These are phyloP conservation scores for Scomber japonicus DNA, from an alignment of 2,113 vertebrate species.

Conservation along the genomic window DNA sequence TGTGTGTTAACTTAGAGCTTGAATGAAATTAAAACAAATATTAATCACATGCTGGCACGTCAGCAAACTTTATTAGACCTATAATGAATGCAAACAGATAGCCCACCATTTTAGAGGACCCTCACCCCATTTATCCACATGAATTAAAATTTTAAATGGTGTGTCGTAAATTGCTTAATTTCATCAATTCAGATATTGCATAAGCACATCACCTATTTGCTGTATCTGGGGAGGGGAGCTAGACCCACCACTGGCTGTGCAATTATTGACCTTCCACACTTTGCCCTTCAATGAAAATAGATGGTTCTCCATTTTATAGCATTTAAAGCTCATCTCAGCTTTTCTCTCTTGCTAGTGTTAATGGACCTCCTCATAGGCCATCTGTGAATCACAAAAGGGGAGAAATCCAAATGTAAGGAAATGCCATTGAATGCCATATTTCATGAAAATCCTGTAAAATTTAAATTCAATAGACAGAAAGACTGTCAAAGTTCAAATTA, in stretches of 20 bases:
- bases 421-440: conserved; percentile 35
- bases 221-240: conserved; percentile 1
- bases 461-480: conserved; percentile 27
- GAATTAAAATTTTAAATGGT: conserved; percentile 65
- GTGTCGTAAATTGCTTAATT: conserved; percentile 41
- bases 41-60: conserved; percentile 73
- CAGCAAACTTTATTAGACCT: conserved; percentile 72
- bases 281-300: conserved; percentile 62
- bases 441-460: conserved; percentile 40
- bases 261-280: conserved; percentile 66
- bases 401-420: conserved; percentile 59
- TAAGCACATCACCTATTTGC: conserved; percentile 30
- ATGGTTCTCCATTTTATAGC: conserved; percentile 54
- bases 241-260: conserved; percentile 29
- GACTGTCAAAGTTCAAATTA: conserved; percentile 29
- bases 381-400: conserved; percentile 58
- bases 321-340: conserved; percentile 66
- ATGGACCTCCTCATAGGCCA: conserved; percentile 71
- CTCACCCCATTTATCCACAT: conserved; percentile 45
- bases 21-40: conserved; percentile 85
- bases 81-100: conserved; percentile 60
- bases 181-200: conserved; percentile 39
- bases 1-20: conserved; percentile 74
- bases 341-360: conserved; percentile 58
- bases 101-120: conserved; percentile 50